Evolutionary conservation across 2,797 vertebrate genomes (phyloP).

Genomic region (Leptoclinus maculatus): DNA sequence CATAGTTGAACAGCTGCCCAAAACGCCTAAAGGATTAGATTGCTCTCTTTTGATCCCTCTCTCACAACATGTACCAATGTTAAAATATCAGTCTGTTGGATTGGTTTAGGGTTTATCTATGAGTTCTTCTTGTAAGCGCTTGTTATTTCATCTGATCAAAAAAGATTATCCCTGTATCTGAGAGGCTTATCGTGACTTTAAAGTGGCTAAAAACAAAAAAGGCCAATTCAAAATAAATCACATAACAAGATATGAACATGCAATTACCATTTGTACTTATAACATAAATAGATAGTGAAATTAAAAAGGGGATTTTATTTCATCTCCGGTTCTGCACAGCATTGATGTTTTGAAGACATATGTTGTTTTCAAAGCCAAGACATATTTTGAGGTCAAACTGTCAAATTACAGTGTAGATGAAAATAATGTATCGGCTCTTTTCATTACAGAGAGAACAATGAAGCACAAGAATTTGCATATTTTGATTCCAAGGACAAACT

Average conservation of each 20-base stretch:
- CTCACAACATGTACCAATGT: conserved; percentile 64
- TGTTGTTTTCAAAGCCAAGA: conserved; percentile 4
- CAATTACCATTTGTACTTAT: conserved; percentile 66
- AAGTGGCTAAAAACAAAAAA: conserved; percentile 69
- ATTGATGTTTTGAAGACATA: conserved; percentile 5
- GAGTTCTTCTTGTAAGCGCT: conserved; percentile 52
- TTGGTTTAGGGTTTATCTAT: conserved; percentile 68
- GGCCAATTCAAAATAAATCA: conserved; percentile 74
- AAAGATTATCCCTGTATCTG: conserved; percentile 75
- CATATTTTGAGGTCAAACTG: conserved; percentile 48
- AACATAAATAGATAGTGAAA: conserved; percentile 67
- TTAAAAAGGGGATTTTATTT: conserved; percentile 46
- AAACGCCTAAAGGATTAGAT: conserved; percentile 75
- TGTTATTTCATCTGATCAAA: conserved; percentile 61
- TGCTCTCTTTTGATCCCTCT: conserved; percentile 72
- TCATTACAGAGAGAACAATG: not conserved
- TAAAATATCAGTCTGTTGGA: conserved; percentile 67
- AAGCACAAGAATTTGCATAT: not conserved
- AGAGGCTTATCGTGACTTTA: conserved; percentile 71
- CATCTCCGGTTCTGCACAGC: not conserved
- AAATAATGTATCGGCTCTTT: not conserved
- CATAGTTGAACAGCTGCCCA: conserved; percentile 67
- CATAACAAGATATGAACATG: conserved; percentile 75
- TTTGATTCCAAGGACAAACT: not conserved
- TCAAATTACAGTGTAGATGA: not conserved